Evolutionary conservation across 2,888 invertebrate genomes (phyloP).

Genomic region (Sarcophaga subvicina): DNA sequence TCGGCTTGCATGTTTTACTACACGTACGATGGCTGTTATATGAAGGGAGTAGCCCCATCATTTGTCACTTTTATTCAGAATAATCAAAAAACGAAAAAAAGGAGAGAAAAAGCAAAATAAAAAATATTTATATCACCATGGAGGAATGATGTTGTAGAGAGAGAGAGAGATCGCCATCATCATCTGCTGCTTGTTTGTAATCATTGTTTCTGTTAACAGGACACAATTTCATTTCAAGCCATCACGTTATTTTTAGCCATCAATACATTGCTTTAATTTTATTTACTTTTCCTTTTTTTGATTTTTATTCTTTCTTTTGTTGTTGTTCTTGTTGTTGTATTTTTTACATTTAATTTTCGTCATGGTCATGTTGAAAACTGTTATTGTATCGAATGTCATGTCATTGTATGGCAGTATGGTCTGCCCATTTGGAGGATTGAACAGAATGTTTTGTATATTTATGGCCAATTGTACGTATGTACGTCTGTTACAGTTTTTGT

Average conservation of each 20-base stretch:
- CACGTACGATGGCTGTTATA: background rate
- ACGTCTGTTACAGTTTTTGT: background rate
- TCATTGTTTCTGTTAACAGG: conserved; percentile 48
- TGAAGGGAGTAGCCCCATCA: background rate
- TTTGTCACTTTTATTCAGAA: conserved; percentile 38
- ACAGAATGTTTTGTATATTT: background rate
- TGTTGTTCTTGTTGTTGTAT: background rate
- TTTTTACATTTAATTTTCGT: conserved; percentile 39
- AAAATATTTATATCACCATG: conserved; percentile 59
- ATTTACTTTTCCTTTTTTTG: background rate
- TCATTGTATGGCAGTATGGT: background rate
- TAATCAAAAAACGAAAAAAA: conserved; percentile 17
- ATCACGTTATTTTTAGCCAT: conserved; percentile 50
- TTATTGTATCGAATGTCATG: conserved; percentile 29
- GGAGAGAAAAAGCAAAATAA: conserved; percentile 31
- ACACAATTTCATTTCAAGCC: conserved; percentile 49
- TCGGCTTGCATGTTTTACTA: background rate
- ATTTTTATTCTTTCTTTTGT: conserved; percentile 16
- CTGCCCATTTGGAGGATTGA: background rate
- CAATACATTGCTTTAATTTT: conserved; percentile 33
- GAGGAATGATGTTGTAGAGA: conserved; percentile 35
- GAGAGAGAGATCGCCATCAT: conserved; percentile 1
- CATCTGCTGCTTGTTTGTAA: conserved; percentile 17
- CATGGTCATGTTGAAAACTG: conserved; percentile 55
- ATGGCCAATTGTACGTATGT: background rate